These are phyloP conservation scores for Torymus tubicola DNA, from an alignment of 2,888 invertebrate genomes.

Conservation along the genomic window DNA sequence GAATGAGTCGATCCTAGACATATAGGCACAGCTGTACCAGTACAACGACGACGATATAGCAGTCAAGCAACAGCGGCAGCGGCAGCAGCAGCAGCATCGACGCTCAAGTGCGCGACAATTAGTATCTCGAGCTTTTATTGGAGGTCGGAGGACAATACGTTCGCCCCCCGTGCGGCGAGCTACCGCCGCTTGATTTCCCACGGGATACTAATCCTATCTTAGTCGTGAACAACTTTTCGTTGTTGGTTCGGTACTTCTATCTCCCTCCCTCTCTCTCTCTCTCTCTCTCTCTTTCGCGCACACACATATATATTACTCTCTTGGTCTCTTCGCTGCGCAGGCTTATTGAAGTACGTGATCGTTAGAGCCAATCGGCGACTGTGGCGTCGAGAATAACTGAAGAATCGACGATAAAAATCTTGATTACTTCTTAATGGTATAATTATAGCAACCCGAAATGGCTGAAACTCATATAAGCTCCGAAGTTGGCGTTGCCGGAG, in stretches of 20 bases:
- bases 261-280: slow-evolving; percentile 52
- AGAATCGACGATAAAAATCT: slow-evolving; percentile 49
- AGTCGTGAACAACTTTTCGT: slow-evolving; percentile 67
- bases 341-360: slow-evolving; percentile 54
- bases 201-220: slow-evolving; percentile 72
- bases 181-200: slow-evolving; percentile 70
- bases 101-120: slow-evolving; percentile 65
- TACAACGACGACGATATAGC: not conserved
- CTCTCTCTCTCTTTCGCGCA: slow-evolving; percentile 57
- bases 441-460: slow-evolving; percentile 32
- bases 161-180: slow-evolving; percentile 27
- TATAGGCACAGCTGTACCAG: slow-evolving; percentile 14
- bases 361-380: slow-evolving; percentile 28
- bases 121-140: slow-evolving; percentile 71
- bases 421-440: slow-evolving; percentile 47
- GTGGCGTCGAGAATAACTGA: slow-evolving; percentile 43
- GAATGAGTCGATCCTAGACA: slow-evolving; percentile 12
- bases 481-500: not conserved
- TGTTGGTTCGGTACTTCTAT: slow-evolving; percentile 62
- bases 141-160: slow-evolving; percentile 69
- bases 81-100: not conserved
- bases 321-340: slow-evolving; percentile 18
- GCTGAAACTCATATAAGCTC: slow-evolving; percentile 14
- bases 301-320: slow-evolving; percentile 54
- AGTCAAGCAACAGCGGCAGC: slow-evolving; percentile 1